These are phyloP conservation scores for Diceros bicornis DNA, from an alignment of 2,797 vertebrate genomes.

Conservation along the genomic window DNA sequence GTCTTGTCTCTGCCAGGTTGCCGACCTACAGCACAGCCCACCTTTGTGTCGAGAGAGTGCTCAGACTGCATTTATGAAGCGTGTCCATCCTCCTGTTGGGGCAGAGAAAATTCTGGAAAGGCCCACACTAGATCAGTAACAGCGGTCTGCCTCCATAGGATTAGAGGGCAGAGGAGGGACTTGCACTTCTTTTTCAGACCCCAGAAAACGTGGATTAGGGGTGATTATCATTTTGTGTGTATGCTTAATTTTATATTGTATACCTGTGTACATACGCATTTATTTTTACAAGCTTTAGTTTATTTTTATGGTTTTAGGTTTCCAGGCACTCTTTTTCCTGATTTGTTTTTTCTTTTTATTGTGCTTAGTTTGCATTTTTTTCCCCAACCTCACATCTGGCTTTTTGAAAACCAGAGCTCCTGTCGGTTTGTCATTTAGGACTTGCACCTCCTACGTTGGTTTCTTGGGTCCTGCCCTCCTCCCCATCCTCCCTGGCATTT, in stretches of 20 bases:
- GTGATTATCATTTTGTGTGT: accelerated
- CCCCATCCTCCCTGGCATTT: not conserved
- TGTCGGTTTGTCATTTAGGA: accelerated
- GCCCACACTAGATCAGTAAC: not conserved
- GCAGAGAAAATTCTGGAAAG: not conserved
- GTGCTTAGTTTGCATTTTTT: not conserved
- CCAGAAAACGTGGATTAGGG: not conserved
- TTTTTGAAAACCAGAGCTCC: not conserved
- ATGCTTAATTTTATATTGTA: not conserved
- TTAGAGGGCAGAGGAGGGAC: not conserved
- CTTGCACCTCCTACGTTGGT: accelerated
- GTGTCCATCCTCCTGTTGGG: not conserved
- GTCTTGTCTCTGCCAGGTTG: accelerated
- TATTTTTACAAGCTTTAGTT: too few species aligned
- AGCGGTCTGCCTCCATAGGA: accelerated
- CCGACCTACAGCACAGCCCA: not conserved
- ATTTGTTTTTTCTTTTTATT: not conserved
- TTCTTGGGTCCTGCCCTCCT: accelerated
- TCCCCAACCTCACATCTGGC: accelerated
- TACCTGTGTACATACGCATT: accelerated
- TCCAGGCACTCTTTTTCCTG: not conserved
- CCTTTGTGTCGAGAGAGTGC: accelerated
- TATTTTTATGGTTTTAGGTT: not conserved
- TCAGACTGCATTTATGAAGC: not conserved
- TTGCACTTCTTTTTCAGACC: not conserved